Percentiles rank a stretch among this genome's conserved stretches.
These are phyloP conservation scores for Amiota minor DNA, from an alignment of 2,888 invertebrate species.

Conservation along the genomic window DNA sequence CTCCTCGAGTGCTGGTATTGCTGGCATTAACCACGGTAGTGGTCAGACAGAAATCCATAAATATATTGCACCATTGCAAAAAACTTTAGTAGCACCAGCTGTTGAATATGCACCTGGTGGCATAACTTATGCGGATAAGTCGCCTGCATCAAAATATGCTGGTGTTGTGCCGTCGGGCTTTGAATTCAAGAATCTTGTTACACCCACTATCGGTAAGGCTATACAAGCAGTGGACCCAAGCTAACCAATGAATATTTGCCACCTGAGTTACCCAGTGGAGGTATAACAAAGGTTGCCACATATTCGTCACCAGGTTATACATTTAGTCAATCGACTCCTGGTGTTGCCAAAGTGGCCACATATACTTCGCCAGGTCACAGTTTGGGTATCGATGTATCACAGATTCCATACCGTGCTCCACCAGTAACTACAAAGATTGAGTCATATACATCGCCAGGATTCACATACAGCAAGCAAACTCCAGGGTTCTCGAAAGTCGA, in stretches of 20 bases:
- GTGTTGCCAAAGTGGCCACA: constrained; percentile 56
- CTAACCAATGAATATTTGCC: constrained; percentile 39
- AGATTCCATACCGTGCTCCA: constrained; percentile 54
- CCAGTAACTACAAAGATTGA: constrained; percentile 72
- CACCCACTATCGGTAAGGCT: constrained; percentile 70
- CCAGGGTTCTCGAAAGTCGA: constrained; percentile 60
- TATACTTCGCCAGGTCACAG: constrained; percentile 49
- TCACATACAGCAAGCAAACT: constrained; percentile 72
- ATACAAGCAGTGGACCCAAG: constrained; percentile 32
- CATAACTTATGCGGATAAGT: constrained; percentile 70
- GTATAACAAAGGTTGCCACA: constrained; percentile 53
- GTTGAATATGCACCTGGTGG: constrained; percentile 68
- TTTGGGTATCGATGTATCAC: constrained; percentile 33
- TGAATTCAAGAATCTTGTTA: constrained; percentile 76
- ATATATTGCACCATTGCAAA: constrained; percentile 62
- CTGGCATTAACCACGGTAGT: constrained; percentile 57
- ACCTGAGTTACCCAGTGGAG: constrained; percentile 28
- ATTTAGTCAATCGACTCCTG: constrained; percentile 61
- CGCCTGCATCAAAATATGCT: constrained; percentile 71
- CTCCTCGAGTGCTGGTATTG: constrained; percentile 64
- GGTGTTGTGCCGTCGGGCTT: constrained; percentile 74
- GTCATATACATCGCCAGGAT: constrained; percentile 72
- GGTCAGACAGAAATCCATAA: constrained; percentile 58
- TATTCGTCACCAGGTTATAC: constrained; percentile 62
- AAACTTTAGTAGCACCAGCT: constrained; percentile 61